Conservation (phyloP, 2,888 invertebrate genomes). For the Saturnia pavonia region DNA sequence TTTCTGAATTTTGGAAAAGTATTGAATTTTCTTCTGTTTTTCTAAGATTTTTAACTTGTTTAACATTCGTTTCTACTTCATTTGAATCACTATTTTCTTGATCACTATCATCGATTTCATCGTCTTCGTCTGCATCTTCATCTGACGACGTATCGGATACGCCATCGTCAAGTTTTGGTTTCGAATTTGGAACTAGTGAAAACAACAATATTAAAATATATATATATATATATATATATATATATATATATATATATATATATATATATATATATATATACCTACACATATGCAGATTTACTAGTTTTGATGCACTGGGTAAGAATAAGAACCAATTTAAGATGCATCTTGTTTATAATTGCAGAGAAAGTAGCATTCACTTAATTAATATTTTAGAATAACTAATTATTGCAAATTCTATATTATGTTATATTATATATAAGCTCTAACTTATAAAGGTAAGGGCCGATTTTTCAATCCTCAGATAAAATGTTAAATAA, state of each 20-base stretch:
- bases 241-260: no score
- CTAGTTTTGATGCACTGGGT: not conserved
- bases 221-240: no score
- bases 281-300: not conserved
- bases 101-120: slow-evolving; percentile 41
- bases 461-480: no score
- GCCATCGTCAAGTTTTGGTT: slow-evolving; percentile 66
- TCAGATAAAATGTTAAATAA: no score
- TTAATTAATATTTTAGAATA: not conserved
- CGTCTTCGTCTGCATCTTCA: slow-evolving; percentile 50
- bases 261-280: not conserved
- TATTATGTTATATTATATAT: not conserved
- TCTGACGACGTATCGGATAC: slow-evolving; percentile 66
- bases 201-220: not conserved
- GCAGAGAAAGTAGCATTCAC: not conserved
- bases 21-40: slow-evolving; percentile 22
- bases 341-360: not conserved
- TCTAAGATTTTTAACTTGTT: slow-evolving; percentile 12
- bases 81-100: slow-evolving; percentile 26
- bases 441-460: no score
- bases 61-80: slow-evolving; percentile 15
- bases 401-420: not conserved
- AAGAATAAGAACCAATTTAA: not conserved
- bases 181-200: slow-evolving; percentile 65
- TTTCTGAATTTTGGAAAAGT: slow-evolving; percentile 16